Percentiles rank a stretch among this genome's conserved stretches.
phyloP scores from a whole-genome alignment of 2,797 vertebrate species.

The Bovichtus diacanthus region DNA sequence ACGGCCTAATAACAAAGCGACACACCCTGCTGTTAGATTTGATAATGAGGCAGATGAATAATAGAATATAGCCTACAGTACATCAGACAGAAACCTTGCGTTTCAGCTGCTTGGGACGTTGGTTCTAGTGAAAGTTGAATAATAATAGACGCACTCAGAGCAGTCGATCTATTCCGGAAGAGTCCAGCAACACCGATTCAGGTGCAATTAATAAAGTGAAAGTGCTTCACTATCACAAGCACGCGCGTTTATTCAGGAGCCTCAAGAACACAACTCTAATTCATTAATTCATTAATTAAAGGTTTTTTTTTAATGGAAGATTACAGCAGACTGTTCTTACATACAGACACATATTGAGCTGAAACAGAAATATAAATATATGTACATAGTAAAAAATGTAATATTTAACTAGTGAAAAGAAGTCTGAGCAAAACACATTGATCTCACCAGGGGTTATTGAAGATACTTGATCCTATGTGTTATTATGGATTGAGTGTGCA shows the following conservation, averaged over 20 bases:
- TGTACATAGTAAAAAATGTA: conserved; percentile 37
- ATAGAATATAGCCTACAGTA: conserved; percentile 78
- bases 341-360: conserved; percentile 52
- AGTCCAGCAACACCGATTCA: conserved; percentile 54
- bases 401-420: conserved; percentile 47
- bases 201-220: conserved; percentile 71
- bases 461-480: not conserved
- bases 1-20: conserved; percentile 73
- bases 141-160: conserved; percentile 66
- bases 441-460: conserved; percentile 24
- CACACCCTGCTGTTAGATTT: conserved; percentile 79
- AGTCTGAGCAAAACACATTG: conserved; percentile 30
- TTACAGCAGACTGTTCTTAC: conserved; percentile 25
- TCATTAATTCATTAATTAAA: conserved; percentile 58
- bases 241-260: conserved; percentile 61
- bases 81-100: conserved; percentile 75
- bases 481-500: not conserved
- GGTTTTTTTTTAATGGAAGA: conserved; percentile 55
- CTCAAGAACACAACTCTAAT: conserved; percentile 52
- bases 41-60: conserved; percentile 80
- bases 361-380: conserved; percentile 53
- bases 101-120: conserved; percentile 72
- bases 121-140: conserved; percentile 76
- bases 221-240: conserved; percentile 51
- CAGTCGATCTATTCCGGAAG: conserved; percentile 65